Conservation (phyloP, 1,140 invertebrate genomes). For the Dendrolimus punctatus region DNA sequence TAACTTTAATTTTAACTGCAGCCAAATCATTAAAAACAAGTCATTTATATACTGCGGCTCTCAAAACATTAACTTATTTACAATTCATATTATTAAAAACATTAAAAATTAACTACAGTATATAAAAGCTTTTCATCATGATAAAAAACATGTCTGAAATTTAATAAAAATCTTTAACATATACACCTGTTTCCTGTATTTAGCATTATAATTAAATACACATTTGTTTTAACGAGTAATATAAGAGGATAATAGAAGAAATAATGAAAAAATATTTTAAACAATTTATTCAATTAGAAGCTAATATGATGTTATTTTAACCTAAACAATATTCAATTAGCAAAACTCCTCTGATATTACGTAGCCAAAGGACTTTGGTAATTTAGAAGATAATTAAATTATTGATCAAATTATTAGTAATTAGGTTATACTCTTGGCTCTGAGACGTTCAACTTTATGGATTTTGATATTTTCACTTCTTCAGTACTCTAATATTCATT, state of each 20-base stretch:
- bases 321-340: slow-evolving; percentile 7
- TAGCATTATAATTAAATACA: too few species aligned
- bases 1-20: too few species aligned
- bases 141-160: too few species aligned
- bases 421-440: slow-evolving; percentile 21
- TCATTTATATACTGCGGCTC: too few species aligned
- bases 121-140: too few species aligned
- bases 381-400: slow-evolving; percentile 28
- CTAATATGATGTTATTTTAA: slow-evolving; percentile 13
- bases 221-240: slow-evolving; percentile 8
- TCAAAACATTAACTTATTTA: too few species aligned
- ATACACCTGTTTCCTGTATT: too few species aligned
- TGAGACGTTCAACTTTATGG: slow-evolving; percentile 35
- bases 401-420: slow-evolving; percentile 26
- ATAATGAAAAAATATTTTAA: neutral
- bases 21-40: too few species aligned
- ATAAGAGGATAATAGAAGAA: slow-evolving; percentile 15
- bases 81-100: too few species aligned
- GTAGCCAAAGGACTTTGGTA: slow-evolving; percentile 31
- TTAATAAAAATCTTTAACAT: too few species aligned
- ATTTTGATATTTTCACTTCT: slow-evolving; percentile 9
- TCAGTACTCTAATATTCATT: too few species aligned
- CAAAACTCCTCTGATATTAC: slow-evolving; percentile 34
- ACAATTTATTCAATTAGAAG: slow-evolving; percentile 6
- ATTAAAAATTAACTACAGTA: too few species aligned